Evolutionary conservation across 2,113 vertebrate species (phyloP).

Genomic region (Eidolon helvum): DNA sequence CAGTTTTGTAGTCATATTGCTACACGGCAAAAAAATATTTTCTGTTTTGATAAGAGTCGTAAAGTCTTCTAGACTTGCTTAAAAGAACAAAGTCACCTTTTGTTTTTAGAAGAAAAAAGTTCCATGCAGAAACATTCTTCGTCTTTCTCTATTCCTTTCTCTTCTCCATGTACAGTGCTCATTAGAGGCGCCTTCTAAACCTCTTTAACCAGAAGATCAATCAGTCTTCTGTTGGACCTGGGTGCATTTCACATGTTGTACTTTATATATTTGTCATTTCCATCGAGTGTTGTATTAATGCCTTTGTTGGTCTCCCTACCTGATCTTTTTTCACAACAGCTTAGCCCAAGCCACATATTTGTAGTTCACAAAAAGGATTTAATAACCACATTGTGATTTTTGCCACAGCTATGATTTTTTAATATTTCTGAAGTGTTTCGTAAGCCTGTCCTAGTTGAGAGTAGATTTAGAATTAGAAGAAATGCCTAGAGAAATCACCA

Average conservation of each 20-base stretch:
- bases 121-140: background rate
- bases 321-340: background rate
- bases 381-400: background rate
- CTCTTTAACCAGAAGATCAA: background rate
- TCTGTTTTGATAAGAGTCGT: slow-evolving; percentile 23
- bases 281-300: rapidly evolving
- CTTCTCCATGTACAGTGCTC: background rate
- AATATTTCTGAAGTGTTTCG: background rate
- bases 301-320: no score
- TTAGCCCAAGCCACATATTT: background rate
- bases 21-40: background rate
- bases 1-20: background rate
- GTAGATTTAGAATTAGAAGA: background rate
- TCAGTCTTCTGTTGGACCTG: background rate
- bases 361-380: background rate
- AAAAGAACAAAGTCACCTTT: background rate
- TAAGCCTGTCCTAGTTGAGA: background rate
- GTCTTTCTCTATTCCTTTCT: background rate
- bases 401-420: slow-evolving; percentile 8
- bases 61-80: background rate
- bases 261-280: background rate
- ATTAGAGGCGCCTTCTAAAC: background rate
- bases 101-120: background rate
- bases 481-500: background rate
- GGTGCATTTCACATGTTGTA: rapidly evolving